Base-by-base conservation (phyloP, 2,888 invertebrate genomes). In the Synanthedon formicaeformis region DNA sequence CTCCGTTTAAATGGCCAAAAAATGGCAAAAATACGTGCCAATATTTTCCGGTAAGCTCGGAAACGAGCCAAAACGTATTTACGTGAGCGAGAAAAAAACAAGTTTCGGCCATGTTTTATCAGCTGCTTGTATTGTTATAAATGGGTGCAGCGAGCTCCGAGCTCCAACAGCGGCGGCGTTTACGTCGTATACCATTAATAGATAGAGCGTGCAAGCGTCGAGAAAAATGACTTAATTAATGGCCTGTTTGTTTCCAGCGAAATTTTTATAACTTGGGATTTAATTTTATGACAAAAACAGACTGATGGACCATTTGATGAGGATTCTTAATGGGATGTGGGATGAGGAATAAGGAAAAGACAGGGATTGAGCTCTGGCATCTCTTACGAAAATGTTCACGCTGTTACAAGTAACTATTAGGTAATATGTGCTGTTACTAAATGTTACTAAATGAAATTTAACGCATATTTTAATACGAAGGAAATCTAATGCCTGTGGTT, bases 1-100 rank as follows among this genome's bases (percentile, higher is more conserved):
- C 34, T 45, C 45, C 55, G 51, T 51, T 51, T 55, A 55, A 63
- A 62, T 60, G 60, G 60, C 56, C 58, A 58, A 59, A 67, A 67
- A 69, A 65, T 61, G 54, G 60, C 40, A 66, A 64, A 67, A 68
- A 60, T 59, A 58, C 55, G 56, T 53, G 57, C 59, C 64, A 61
- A 73, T 76, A 70, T 70, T 71, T 74, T 66, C 64, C 66, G 66
- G 60, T 73, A 61, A 72, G 67, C 73, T 70, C 61, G 69, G 68
- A 65, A 67, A 64, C 69, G 73, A 68, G 71, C 65, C 71, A 69
- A 67, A 75, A 69, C 69, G 67, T 72, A 73, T 73, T 73, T 73
- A 71, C 67, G 66, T 64, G 63, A 49, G 51, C 41, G 61, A 59
- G 61, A 65, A 66, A 69, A 69, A 34, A 67, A 66, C 59, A 53